Percentiles rank a stretch among this genome's conserved stretches.
These are phyloP conservation scores for Dreissena polymorpha DNA, from an alignment of 1,140 invertebrate species.

Conservation along the genomic window DNA sequence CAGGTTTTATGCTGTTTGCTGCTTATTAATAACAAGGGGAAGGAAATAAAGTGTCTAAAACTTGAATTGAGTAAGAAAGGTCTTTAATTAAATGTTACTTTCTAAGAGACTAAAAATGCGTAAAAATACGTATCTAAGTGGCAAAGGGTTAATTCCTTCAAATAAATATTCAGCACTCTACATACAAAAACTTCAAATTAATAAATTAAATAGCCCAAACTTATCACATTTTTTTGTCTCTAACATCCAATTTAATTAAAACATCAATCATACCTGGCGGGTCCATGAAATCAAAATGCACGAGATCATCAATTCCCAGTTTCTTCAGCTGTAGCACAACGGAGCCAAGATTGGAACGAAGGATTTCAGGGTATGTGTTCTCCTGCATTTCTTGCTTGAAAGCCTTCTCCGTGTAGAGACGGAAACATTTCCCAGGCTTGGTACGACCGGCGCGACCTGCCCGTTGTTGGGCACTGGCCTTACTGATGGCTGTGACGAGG, in stretches of 20 bases:
- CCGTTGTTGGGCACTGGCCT: slow-evolving; percentile 99
- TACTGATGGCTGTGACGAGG: slow-evolving; percentile 98
- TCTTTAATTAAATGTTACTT: no score
- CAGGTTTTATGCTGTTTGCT: no score
- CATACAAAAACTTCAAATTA: no score
- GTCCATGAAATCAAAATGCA: slow-evolving; percentile 99
- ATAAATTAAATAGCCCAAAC: no score
- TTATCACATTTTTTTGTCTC: no score
- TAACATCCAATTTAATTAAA: not conserved
- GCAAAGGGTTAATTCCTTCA: no score
- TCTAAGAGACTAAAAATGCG: no score
- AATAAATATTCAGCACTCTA: no score
- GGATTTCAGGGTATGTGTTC: slow-evolving; percentile 99
- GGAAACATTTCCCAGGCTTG: slow-evolving; percentile 98
- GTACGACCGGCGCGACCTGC: slow-evolving; percentile 98
- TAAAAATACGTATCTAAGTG: no score
- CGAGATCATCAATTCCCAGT: slow-evolving; percentile 99
- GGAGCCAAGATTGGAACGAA: slow-evolving; percentile 97
- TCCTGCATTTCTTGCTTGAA: slow-evolving; percentile 99
- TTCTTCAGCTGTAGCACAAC: slow-evolving; percentile 99
- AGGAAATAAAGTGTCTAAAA: no score
- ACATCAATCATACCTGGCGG: slow-evolving; percentile 86
- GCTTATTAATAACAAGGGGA: no score
- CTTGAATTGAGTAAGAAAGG: no score
- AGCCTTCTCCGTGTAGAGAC: slow-evolving; percentile 99